Conservation (phyloP, 2,888 invertebrate species). For the Trachelus iudaicus region DNA sequence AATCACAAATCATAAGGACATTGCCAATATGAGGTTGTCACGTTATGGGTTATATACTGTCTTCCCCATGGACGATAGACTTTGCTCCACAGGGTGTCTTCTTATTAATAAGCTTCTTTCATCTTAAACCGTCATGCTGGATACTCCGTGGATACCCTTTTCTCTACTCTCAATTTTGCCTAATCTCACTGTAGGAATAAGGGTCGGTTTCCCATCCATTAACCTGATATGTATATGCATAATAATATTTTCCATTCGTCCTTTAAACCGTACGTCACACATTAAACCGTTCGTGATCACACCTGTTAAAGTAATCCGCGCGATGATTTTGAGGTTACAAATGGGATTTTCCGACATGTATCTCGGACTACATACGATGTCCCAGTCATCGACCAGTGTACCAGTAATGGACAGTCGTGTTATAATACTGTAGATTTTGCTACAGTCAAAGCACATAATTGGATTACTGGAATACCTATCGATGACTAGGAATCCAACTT, state of each 20-base stretch:
- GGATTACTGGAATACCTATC: no score
- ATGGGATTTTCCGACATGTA: no score
- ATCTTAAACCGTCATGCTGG: neutral
- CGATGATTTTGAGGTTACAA: no score
- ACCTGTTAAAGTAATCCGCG: no score
- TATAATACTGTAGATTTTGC: no score
- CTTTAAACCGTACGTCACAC: neutral
- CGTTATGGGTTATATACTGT: neutral
- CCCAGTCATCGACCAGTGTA: no score
- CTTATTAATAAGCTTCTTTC: conserved; percentile 10
- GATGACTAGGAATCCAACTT: no score
- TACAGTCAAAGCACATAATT: no score
- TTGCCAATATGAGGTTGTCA: conserved; percentile 5
- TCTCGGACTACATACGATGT: no score
- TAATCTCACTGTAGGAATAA: neutral
- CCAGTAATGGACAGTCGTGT: no score
- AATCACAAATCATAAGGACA: conserved; percentile 11
- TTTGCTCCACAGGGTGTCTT: conserved; percentile 3
- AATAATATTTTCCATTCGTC: neutral
- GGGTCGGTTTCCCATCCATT: neutral
- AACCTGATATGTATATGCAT: neutral
- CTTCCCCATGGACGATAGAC: neutral
- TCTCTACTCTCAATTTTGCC: neutral
- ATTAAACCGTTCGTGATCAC: neutral
- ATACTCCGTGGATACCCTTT: neutral